A percentile compares a stretch with the other conserved stretches of the same genome.
Evolutionary conservation across 2,888 invertebrate genomes (phyloP).

Genomic region (Augiades crinisus): DNA sequence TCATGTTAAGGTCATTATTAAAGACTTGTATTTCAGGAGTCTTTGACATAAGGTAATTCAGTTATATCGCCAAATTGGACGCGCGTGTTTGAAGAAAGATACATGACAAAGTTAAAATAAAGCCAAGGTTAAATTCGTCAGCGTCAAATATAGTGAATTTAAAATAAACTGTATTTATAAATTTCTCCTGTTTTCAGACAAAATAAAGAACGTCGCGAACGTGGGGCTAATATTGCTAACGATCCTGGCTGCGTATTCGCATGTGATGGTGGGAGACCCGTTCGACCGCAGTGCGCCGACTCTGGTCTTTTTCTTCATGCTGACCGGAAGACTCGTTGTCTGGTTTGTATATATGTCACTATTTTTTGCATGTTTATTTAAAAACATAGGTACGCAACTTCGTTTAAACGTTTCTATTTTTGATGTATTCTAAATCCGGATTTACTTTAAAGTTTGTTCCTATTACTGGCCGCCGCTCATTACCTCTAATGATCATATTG

Average conservation of each 20-base stretch:
- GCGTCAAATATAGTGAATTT: too few species aligned
- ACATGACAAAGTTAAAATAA: too few species aligned
- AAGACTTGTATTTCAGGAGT: too few species aligned
- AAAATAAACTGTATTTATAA: not conserved
- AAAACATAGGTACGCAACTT: too few species aligned
- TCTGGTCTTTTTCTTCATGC: constrained; percentile 95
- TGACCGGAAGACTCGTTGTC: constrained; percentile 93
- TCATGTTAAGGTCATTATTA: too few species aligned
- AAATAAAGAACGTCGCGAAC: constrained; percentile 95
- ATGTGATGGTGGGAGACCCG: constrained; percentile 95
- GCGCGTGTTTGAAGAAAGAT: too few species aligned
- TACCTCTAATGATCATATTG: not conserved
- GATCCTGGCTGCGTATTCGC: constrained; percentile 95
- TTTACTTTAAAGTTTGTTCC: not conserved
- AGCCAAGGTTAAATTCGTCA: too few species aligned
- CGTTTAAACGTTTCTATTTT: too few species aligned
- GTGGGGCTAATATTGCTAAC: constrained; percentile 90
- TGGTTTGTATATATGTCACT: constrained; percentile 79
- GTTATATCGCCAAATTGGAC: too few species aligned
- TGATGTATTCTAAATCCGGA: not conserved
- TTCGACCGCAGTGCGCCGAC: constrained; percentile 95
- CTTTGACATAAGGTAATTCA: too few species aligned
- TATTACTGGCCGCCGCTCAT: not conserved
- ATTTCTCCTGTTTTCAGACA: constrained; percentile 83
- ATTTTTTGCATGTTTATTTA: too few species aligned